Conservation (phyloP, 2,113 vertebrate genomes). For the Apus apus region DNA sequence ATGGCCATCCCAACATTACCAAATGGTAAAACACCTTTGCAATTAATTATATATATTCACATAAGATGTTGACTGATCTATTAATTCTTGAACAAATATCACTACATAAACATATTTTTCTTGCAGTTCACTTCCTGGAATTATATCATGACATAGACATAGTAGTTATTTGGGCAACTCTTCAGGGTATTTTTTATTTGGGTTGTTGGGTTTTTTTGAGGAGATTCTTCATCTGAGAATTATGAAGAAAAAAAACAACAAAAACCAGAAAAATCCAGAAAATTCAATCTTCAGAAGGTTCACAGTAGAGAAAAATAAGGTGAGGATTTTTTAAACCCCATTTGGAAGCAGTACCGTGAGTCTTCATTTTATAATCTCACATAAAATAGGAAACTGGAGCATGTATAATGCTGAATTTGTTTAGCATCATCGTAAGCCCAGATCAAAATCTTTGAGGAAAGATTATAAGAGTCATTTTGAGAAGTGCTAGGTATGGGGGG, state of each 20-base stretch:
- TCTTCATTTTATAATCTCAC: not conserved
- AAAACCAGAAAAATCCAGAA: not conserved
- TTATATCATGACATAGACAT: not conserved
- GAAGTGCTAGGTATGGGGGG: not conserved
- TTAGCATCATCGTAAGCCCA: not conserved
- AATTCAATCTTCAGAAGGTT: not conserved
- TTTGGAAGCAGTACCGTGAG: not conserved
- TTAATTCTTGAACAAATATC: not conserved
- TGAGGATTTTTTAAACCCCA: not conserved
- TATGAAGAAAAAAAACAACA: accelerated
- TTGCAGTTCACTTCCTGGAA: not conserved
- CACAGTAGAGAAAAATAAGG: not conserved
- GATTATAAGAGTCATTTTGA: not conserved
- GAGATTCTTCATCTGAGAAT: not conserved
- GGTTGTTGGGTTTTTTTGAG: not conserved
- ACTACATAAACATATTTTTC: not conserved
- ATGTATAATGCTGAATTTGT: not conserved
- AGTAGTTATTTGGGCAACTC: not conserved
- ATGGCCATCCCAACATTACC: not conserved
- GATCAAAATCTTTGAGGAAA: not conserved
- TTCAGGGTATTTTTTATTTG: not conserved
- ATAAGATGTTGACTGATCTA: not conserved
- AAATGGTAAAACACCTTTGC: not conserved
- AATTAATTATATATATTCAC: not conserved
- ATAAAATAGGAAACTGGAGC: not conserved